Base-by-base conservation (phyloP, 2,888 invertebrate species). In the Gisinianus flammeolus region DNA sequence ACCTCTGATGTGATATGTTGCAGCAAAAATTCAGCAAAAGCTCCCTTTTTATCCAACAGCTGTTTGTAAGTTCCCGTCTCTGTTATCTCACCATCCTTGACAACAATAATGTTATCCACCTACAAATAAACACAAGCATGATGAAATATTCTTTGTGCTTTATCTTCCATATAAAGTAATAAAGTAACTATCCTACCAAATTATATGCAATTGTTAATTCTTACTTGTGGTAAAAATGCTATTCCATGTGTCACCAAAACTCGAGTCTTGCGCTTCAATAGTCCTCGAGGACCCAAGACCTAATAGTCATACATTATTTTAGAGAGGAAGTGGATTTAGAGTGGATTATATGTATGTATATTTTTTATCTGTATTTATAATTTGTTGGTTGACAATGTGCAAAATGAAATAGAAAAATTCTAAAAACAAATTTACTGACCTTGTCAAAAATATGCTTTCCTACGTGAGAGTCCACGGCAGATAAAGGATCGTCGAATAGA, bases 361-460 rank as follows among this genome's bases (percentile, higher is more conserved):
- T n/a, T n/a, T n/a, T n/a, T n/a, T n/a, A n/a, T n/a, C n/a, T n/a
- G n/a, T n/a, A n/a, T n/a, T n/a, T n/a, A n/a, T n/a, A n/a, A n/a
- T n/a, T n/a, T n/a, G n/a, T n/a, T n/a, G n/a, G n/a, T n/a, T n/a
- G n/a, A n/a, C n/a, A n/a, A n/a, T n/a, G n/a, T n/a, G n/a, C n/a
- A n/a, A n/a, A n/a, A n/a, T n/a, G n/a, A n/a, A n/a, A n/a, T n/a
- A n/a, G n/a, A n/a, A n/a, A n/a, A n/a, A n/a, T 26, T 10, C 68
- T 16, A 56, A 10, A 56, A 16, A 8, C 22, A 33, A 16, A n/a
- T n/a, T n/a, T n/a, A n/a, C n/a, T n/a, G 31, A 96, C 95, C 87
- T 96, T 91, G 83, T 98, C 95, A 86, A 98, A 98, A 85, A 98
- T 96, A 87, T 97, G 97, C 88, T 96, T 96, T 19, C 98, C 98